Conservation (phyloP, 2,797 vertebrate genomes). For the Typhlichthys subterraneus region DNA sequence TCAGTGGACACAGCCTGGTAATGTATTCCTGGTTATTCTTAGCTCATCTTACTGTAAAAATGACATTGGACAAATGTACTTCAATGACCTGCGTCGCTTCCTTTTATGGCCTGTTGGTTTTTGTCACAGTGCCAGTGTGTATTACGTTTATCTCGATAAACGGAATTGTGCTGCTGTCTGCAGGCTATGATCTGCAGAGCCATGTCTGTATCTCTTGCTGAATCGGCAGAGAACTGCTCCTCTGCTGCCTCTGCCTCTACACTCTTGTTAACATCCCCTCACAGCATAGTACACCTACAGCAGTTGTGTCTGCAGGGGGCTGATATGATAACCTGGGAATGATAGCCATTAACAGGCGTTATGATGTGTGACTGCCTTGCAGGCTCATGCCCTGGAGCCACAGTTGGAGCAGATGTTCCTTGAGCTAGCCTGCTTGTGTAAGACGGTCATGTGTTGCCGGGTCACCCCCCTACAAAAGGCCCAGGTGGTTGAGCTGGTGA, state of each 20-base stretch:
- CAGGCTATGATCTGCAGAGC: constrained; percentile 15
- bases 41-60: neutral
- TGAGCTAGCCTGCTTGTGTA: constrained; percentile 82
- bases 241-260: constrained; percentile 42
- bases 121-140: too few relatives aligned
- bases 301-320: constrained; percentile 32
- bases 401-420: constrained; percentile 79
- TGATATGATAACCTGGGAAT: constrained; percentile 18
- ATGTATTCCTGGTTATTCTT: constrained; percentile 42
- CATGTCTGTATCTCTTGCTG: constrained; percentile 27
- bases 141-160: too few relatives aligned
- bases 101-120: too few relatives aligned
- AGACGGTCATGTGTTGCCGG: constrained; percentile 84
- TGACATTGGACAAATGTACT: too few relatives aligned
- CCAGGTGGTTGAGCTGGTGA: constrained; percentile 85
- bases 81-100: too few relatives aligned
- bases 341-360: constrained; percentile 22
- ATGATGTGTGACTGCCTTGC: constrained; percentile 21
- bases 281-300: constrained; percentile 33
- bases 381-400: constrained; percentile 80
- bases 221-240: constrained; percentile 43
- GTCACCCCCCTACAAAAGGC: constrained; percentile 86
- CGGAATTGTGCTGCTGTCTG: constrained; percentile 18
- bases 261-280: constrained; percentile 64
- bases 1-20: constrained; percentile 84